Percentiles rank a stretch among this genome's conserved stretches.
Conservation (phyloP, 2,797 vertebrate species). For the Perodicticus potto region DNA sequence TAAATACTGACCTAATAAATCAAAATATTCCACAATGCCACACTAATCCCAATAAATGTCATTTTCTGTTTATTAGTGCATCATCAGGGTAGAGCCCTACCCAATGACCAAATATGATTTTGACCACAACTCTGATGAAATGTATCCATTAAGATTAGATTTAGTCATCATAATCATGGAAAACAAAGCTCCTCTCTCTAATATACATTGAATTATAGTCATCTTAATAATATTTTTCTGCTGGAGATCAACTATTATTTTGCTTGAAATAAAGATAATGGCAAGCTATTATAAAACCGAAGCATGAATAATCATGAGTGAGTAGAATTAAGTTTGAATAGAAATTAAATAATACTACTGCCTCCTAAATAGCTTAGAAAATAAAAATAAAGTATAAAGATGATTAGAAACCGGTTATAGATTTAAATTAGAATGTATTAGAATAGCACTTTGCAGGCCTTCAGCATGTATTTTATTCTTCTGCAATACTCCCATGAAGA, state of each 20-base stretch:
- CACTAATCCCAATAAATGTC: neutral
- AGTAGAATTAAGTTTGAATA: conserved; percentile 57
- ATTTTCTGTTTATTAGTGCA: neutral
- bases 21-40: neutral
- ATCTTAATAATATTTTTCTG: conserved; percentile 51
- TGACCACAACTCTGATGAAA: neutral
- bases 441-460: neutral
- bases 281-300: conserved; percentile 9
- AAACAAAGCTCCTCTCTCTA: conserved; percentile 50
- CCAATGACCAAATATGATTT: neutral
- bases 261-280: conserved; percentile 68
- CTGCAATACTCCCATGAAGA: conserved; percentile 13
- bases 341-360: conserved; percentile 65
- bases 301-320: conserved; percentile 72
- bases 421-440: conserved; percentile 56
- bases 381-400: conserved; percentile 46
- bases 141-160: conserved; percentile 32
- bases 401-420: neutral
- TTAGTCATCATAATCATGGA: neutral
- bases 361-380: conserved; percentile 65
- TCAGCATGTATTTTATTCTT: neutral
- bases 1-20: neutral
- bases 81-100: neutral
- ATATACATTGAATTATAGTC: conserved; percentile 17
- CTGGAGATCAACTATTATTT: conserved; percentile 67